A percentile compares a stretch with the other conserved stretches of the same genome.
phyloP scores from a whole-genome alignment of 1,140 invertebrate species.

The Drosophila orena region DNA sequence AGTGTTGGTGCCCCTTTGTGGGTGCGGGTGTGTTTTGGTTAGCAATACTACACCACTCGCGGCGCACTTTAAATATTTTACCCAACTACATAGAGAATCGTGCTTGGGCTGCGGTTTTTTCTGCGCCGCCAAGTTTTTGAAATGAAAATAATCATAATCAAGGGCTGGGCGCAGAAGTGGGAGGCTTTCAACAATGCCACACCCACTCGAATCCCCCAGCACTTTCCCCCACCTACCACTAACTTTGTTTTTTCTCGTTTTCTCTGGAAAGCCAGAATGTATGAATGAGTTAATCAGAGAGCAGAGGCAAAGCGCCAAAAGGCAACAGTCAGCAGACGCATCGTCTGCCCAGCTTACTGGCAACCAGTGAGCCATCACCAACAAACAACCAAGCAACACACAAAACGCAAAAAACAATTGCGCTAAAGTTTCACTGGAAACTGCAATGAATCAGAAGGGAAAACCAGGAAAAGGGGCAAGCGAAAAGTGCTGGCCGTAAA shows the following conservation, averaged over 20 bases:
- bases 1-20: constrained; percentile 17
- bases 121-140: constrained; percentile 67
- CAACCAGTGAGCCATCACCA: constrained; percentile 47
- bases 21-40: constrained; percentile 24
- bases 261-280: constrained; percentile 56
- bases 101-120: constrained; percentile 53
- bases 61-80: constrained; percentile 74
- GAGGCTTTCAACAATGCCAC: constrained; percentile 48
- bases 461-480: constrained; percentile 32
- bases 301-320: constrained; percentile 71
- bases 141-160: constrained; percentile 69
- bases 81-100: constrained; percentile 68
- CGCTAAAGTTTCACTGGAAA: constrained; percentile 69
- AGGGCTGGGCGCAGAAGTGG: constrained; percentile 25
- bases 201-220: constrained; percentile 19
- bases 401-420: constrained; percentile 55
- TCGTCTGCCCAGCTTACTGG: constrained; percentile 65
- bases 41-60: constrained; percentile 33
- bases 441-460: constrained; percentile 69
- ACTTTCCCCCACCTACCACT: background rate
- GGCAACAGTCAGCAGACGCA: constrained; percentile 58
- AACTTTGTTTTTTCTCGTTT: constrained; percentile 7
- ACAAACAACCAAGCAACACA: constrained; percentile 48
- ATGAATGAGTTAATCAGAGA: constrained; percentile 72
- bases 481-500: constrained; percentile 6